Percentiles rank a stretch among this genome's conserved stretches.
phyloP scores from a whole-genome alignment of 2,113 vertebrate species.

The western clawed frog (Xenopus tropicalis) region UCB_Xtro_10.0 CM004447.2:81937501-81938000 shows the following conservation, averaged over 20 bases:
- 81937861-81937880: constrained; percentile 71
- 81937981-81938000: background rate
- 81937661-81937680: constrained; percentile 74
- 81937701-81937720: constrained; percentile 67
- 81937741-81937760: constrained; percentile 81
- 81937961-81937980: background rate
- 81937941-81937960: background rate
- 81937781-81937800: constrained; percentile 87
- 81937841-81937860: constrained; percentile 77
- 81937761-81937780: constrained; percentile 82
- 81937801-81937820: constrained; percentile 89
- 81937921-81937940: constrained; percentile 32
- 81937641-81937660: constrained; percentile 95
- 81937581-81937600: constrained; percentile 57
- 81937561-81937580: constrained; percentile 64
- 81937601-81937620: constrained; percentile 78
- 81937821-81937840: constrained; percentile 69
- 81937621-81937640: constrained; percentile 70
- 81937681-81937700: constrained; percentile 84
- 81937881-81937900: constrained; percentile 62
- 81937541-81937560: constrained; percentile 77
- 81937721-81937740: constrained; percentile 74
- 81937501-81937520: constrained; percentile 67
- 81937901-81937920: constrained; percentile 56
- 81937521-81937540: constrained; percentile 78